Percentiles rank a stretch among this genome's conserved stretches.
Conservation (phyloP, 2,113 vertebrate genomes). For the Sigmodon hispidus region DNA sequence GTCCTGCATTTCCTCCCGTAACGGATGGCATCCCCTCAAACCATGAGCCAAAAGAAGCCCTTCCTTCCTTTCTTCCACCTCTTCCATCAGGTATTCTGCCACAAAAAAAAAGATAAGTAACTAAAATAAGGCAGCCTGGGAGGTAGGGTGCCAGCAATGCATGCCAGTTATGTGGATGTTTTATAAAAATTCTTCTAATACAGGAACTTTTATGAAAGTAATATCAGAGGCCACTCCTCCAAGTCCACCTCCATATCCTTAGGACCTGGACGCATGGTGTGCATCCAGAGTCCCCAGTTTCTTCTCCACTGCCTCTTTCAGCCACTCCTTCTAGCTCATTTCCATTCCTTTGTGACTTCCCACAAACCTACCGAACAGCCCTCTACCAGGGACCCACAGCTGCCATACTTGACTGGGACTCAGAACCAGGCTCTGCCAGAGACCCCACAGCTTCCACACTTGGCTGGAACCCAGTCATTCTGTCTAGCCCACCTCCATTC, state of each 20-base stretch:
- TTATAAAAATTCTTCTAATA: neutral
- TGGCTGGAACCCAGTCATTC: neutral
- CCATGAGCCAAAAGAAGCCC: neutral
- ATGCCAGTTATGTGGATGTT: neutral
- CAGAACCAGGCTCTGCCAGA: neutral
- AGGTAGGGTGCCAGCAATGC: neutral
- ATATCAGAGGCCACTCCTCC: neutral
- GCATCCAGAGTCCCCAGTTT: neutral
- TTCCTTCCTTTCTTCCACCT: neutral
- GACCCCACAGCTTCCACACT: neutral
- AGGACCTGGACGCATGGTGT: neutral
- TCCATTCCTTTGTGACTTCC: neutral
- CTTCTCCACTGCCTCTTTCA: neutral
- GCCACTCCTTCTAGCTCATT: neutral
- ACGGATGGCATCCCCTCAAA: neutral
- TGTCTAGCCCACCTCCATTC: neutral
- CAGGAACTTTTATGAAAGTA: neutral
- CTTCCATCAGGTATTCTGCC: neutral
- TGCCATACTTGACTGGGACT: neutral
- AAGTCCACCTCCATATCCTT: neutral
- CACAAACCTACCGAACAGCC: neutral
- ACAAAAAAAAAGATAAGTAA: neutral
- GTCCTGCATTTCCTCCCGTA: neutral
- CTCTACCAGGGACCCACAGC: neutral
- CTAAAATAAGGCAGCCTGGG: neutral